A percentile compares a stretch with the other conserved stretches of the same genome.
Conservation (phyloP, 2,113 vertebrate species). For the Heterotis niloticus region DNA sequence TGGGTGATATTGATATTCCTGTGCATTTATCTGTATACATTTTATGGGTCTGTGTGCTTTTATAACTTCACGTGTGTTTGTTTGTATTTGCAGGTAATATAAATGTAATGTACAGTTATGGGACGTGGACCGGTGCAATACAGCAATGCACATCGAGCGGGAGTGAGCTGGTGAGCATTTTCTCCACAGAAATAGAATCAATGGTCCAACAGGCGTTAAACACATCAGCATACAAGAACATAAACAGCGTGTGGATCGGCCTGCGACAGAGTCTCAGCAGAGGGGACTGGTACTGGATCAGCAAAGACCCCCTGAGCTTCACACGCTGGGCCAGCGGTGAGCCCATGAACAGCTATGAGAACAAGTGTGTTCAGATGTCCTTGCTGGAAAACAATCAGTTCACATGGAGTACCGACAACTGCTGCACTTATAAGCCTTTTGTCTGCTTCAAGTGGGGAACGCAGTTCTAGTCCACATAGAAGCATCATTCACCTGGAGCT, state of each 20-base stretch:
- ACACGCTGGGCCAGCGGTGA: conserved; percentile 45
- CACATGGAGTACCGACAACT: conserved; percentile 43
- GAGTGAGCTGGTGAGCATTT: conserved; percentile 39
- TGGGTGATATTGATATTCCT: too few relatives aligned
- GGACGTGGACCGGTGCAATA: conserved; percentile 46
- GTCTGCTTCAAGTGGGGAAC: conserved; percentile 43
- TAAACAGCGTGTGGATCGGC: conserved; percentile 51
- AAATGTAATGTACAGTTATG: accelerated
- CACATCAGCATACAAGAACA: accelerated
- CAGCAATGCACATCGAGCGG: not conserved
- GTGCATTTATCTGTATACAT: not conserved
- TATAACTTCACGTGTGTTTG: not conserved
- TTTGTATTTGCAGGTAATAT: conserved; percentile 14
- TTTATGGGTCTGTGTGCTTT: not conserved
- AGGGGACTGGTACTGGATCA: conserved; percentile 58
- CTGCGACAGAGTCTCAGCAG: conserved; percentile 46
- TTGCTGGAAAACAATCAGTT: not conserved
- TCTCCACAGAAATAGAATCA: accelerated
- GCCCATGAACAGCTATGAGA: conserved; percentile 7
- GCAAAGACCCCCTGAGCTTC: accelerated
- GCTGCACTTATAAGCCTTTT: conserved; percentile 42
- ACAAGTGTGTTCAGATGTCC: conserved; percentile 47
- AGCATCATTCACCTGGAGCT: too few relatives aligned
- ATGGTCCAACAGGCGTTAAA: not conserved
- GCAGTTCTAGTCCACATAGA: too few relatives aligned